phyloP scores from a whole-genome alignment of 2,888 invertebrate species.

The Pecten maximus region DNA sequence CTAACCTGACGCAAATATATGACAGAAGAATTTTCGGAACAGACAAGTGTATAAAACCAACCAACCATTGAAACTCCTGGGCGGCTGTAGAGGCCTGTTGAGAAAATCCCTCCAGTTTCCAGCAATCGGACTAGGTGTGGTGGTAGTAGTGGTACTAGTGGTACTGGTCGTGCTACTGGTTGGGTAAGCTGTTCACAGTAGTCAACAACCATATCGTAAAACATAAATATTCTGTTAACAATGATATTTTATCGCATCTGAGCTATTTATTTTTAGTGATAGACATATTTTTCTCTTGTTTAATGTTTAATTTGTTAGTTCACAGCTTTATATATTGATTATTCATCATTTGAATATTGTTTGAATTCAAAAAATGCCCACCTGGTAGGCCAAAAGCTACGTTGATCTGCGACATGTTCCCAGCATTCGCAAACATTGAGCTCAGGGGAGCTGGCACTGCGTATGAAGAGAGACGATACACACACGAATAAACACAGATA shows the following conservation, averaged over 20 bases:
- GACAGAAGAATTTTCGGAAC: too few species aligned
- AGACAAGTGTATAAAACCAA: not conserved
- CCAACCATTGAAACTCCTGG: not conserved
- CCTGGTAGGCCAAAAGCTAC: not conserved
- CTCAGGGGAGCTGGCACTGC: not conserved
- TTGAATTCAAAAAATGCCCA: not conserved
- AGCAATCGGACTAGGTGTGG: not conserved
- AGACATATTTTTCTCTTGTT: too few species aligned
- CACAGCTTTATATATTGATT: not conserved
- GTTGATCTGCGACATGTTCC: conserved; percentile 15
- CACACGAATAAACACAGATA: too few species aligned
- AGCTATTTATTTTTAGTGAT: too few species aligned
- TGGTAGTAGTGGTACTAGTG: not conserved
- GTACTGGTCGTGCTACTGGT: not conserved
- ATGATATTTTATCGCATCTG: not conserved
- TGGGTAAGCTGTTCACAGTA: not conserved
- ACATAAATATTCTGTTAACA: not conserved
- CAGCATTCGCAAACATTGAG: not conserved
- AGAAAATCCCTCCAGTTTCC: not conserved
- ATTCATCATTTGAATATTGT: too few species aligned
- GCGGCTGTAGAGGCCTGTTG: not conserved
- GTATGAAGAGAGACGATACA: not conserved
- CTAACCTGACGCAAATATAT: too few species aligned
- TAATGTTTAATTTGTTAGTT: not conserved
- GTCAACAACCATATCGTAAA: not conserved